Base-by-base conservation (phyloP, 2,113 vertebrate species). In the Toxotes chatareus region DNA sequence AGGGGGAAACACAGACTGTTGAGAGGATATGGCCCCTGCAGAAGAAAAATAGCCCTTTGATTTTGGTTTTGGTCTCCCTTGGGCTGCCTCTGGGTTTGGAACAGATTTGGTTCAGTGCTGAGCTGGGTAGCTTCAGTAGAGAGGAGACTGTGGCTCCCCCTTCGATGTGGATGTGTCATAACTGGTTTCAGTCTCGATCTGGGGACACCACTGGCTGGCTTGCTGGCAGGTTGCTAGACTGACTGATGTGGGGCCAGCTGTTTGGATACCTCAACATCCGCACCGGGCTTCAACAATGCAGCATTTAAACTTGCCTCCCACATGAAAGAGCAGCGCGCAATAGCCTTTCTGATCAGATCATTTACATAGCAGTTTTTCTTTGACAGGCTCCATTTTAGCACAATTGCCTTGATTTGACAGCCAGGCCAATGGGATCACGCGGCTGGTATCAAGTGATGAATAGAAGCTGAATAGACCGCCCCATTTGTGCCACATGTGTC, bases 31-130 rank as follows among this genome's bases (percentile, higher is more conserved):
- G 69, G 72, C 63, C 84, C 82, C 73, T 80, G 72, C 51, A 82
- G 66, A 65, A 89, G 85, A 78, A 88, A 86, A 90, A 82, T 82
- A 65, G 76, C 76, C 57, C 82, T 95, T 93, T 94, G 88, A 92
- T 93, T 93, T 88, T 61, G 82, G 66, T 86, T 87, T 90, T 80
- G 84, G 86, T 85, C 85, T 85, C 79, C 81, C 82, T 70, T 77
- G 76, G 81, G 87, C 69, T 83, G 72, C 80, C 80, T 88, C 79
- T 84, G 60, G 73, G 80, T 89, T 90, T 85, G 65, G 73, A 89
- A 84, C 72, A 83, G 87, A 93, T 88, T 91, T 80, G 61, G 61
- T 75, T 84, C 60, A 76, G 49, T 42, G 69, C 87, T 84, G 71
- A 90, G 86, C 60, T 46, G 38, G 47, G 82, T 75, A 64, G 83